A percentile compares a stretch with the other conserved stretches of the same genome.
phyloP scores from a whole-genome alignment of 1,140 invertebrate species.

The Akabosia matsudoensis region DNA sequence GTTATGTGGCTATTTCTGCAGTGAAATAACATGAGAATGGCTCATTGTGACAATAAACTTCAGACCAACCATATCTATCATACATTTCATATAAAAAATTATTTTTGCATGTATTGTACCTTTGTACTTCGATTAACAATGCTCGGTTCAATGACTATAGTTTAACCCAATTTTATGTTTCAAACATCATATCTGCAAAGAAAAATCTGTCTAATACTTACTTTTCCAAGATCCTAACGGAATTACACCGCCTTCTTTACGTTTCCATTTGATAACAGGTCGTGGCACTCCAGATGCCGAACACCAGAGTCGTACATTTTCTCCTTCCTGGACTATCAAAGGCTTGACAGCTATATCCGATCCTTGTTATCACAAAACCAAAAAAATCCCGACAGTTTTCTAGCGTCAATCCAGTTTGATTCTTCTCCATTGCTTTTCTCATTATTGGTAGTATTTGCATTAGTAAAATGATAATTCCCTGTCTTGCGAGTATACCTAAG shows the following conservation, averaged over 20 bases:
- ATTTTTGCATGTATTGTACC: too few relatives aligned
- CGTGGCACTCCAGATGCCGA: slow-evolving; percentile 69
- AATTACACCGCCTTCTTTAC: slow-evolving; percentile 64
- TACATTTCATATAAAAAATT: too few relatives aligned
- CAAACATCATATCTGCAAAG: not conserved
- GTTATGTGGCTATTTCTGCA: too few relatives aligned
- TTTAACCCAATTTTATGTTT: not conserved
- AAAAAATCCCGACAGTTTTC: not conserved
- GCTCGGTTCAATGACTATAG: not conserved
- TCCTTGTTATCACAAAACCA: slow-evolving; percentile 26
- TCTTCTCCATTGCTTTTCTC: not conserved
- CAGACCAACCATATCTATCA: too few relatives aligned
- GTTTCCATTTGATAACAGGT: slow-evolving; percentile 72
- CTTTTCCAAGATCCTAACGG: slow-evolving; percentile 61
- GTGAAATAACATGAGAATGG: too few relatives aligned
- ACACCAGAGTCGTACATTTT: slow-evolving; percentile 70
- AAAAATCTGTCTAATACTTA: slow-evolving; percentile 48
- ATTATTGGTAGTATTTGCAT: too few relatives aligned
- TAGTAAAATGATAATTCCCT: slow-evolving; percentile 35
- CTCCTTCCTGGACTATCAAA: slow-evolving; percentile 66
- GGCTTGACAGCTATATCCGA: slow-evolving; percentile 48
- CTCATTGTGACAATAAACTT: too few relatives aligned
- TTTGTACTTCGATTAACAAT: too few relatives aligned
- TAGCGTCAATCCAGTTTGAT: not conserved
- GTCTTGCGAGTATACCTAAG: too few relatives aligned